These are phyloP conservation scores for Protonemura montana DNA, from an alignment of 2,888 invertebrate genomes.

Conservation along the genomic window DNA sequence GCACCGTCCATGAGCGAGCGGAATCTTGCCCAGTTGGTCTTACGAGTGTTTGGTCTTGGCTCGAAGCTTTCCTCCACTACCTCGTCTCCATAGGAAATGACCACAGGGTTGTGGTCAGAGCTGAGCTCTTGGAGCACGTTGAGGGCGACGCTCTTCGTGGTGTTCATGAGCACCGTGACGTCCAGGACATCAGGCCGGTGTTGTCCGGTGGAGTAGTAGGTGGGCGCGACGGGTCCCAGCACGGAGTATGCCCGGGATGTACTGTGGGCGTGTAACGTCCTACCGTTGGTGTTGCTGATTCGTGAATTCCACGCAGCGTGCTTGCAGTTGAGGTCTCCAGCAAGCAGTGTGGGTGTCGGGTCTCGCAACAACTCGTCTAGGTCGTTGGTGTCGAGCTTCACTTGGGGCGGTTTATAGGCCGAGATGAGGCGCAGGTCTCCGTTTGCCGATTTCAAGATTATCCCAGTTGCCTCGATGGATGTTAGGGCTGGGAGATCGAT, in stretches of 20 bases:
- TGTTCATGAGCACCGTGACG: background rate
- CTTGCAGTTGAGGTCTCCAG: conserved; percentile 31
- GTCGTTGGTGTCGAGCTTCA: background rate
- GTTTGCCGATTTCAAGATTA: background rate
- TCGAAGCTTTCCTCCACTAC: background rate
- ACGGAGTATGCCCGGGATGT: background rate
- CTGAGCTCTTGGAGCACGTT: background rate
- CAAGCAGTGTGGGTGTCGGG: background rate
- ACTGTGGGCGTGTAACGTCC: background rate
- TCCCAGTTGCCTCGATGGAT: background rate
- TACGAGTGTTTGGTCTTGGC: background rate
- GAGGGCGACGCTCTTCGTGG: background rate
- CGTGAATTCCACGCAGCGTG: background rate
- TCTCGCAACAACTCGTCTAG: background rate
- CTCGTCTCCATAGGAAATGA: background rate
- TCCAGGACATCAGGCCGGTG: conserved; percentile 1
- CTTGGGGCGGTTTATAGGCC: background rate
- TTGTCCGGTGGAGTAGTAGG: background rate
- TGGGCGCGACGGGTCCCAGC: background rate
- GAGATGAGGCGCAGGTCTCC: background rate
- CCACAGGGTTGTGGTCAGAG: conserved; percentile 19
- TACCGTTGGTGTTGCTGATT: background rate
- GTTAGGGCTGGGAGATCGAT: background rate
- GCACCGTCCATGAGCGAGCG: background rate
- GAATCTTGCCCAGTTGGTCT: background rate